Evolutionary conservation across 2,888 invertebrate genomes (phyloP), one percentile per base, ranked within the genome.

Genomic region (Sisyra terminalis): DNA sequence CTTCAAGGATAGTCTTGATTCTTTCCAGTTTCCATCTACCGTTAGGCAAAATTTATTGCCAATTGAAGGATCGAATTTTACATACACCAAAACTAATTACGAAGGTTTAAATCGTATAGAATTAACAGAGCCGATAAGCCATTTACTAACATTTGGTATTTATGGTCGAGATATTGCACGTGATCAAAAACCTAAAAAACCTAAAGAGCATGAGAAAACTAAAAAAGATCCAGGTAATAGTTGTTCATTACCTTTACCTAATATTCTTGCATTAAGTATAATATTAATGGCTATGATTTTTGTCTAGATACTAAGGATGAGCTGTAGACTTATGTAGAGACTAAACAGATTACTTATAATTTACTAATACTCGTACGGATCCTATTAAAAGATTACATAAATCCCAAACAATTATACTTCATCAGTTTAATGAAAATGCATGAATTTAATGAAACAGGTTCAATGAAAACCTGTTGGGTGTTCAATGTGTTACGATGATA

Each of bases 91-190:
- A 13, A 18, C 17, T 10, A 35, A n/a, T 11, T n/a, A 35, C 13
- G 3, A 15, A n/a, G 14, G 16, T 17, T 9, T 17, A 15, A 2
- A 11, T 13, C 16, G 9, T 18, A 18, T 18, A 3, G 14, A 35
- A 13, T 17, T 42, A 14, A 42, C 14, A 9, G 7, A 24, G 7
- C 24, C 24, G 7, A 24, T 7, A 24, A 24, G 7, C 3, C 24
- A 24, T 24, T 4, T 42, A 35, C 29, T 35, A 18, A 35, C 36
- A 24, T 42, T 42, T 42, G 42, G 15, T n/a, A 42, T 42, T 35
- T 42, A 42, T 42, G 42, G 42, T 13, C 16, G 42, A 35, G 29
- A 42, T 35, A 13, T 34, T 29, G 16, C 18, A 2, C 35, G 13
- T 5, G 41, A 41, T 35, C n/a, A 29, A 10, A 14, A 17, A 13